Conservation (phyloP, 30 jellyfish, hydroid and myxozoan species). For the Pelagia noctiluca region DNA sequence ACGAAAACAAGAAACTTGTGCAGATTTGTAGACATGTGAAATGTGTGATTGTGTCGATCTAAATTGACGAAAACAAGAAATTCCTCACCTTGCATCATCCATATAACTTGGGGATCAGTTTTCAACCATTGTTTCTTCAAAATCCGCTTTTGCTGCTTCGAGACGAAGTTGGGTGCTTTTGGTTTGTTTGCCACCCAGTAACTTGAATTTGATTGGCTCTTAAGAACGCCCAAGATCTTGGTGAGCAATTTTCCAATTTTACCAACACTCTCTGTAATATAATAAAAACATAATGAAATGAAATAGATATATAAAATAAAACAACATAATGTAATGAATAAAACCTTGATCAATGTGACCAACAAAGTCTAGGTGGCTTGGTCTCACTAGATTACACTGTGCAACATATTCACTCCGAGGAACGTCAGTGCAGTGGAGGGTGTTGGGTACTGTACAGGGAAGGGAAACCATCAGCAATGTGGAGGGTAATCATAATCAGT, state of each 20-base stretch:
- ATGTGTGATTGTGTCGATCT: no score
- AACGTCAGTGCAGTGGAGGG: no score
- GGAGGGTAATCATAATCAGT: no score
- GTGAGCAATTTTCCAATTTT: constrained; percentile 41
- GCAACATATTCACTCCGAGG: no score
- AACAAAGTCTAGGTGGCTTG: no score
- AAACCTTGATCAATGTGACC: no score
- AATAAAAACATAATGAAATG: not conserved
- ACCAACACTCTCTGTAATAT: constrained; percentile 31
- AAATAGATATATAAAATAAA: not conserved
- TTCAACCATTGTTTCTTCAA: constrained; percentile 65
- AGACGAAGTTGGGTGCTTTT: constrained; percentile 4
- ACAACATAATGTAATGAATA: no score
- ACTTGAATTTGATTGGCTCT: constrained; percentile 5
- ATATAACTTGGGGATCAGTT: constrained; percentile 83
- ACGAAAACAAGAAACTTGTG: not conserved
- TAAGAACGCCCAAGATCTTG: constrained; percentile 3
- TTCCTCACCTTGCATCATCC: constrained; percentile 88
- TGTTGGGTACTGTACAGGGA: no score
- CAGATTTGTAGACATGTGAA: no score
- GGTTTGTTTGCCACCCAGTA: not conserved
- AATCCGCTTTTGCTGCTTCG: constrained; percentile 37
- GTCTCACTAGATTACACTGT: no score
- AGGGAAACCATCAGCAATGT: no score
- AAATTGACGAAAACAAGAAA: not conserved